These are phyloP conservation scores for Damaliscus lunatus DNA, from an alignment of 2,113 vertebrate genomes.

Conservation along the genomic window DNA sequence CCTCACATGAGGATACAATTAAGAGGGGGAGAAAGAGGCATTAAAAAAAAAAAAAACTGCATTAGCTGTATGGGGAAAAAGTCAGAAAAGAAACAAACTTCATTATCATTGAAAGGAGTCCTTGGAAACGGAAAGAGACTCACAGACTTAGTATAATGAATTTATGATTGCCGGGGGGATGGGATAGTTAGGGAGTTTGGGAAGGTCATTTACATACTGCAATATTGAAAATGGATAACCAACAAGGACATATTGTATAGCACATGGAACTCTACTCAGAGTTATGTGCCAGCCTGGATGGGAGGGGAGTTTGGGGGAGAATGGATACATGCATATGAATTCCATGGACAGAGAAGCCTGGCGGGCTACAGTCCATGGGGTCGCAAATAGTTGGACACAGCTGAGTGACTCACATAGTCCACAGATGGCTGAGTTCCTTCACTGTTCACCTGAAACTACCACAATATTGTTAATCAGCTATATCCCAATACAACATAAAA, in stretches of 20 bases:
- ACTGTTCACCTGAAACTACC: neutral
- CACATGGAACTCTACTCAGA: neutral
- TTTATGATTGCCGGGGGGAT: neutral
- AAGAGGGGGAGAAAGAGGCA: accelerated
- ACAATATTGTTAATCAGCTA: neutral
- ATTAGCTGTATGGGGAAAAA: neutral
- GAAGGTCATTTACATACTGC: neutral
- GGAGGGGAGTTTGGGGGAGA: neutral
- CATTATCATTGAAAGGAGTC: neutral
- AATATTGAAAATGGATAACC: neutral
- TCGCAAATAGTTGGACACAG: neutral
- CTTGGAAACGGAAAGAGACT: neutral
- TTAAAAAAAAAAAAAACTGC: neutral
- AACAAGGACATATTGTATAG: neutral
- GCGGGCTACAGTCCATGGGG: neutral
- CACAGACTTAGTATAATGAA: neutral
- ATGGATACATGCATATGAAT: neutral
- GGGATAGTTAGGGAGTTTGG: neutral
- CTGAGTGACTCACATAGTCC: neutral
- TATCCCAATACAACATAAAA: neutral
- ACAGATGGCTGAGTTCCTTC: neutral
- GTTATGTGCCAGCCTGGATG: neutral
- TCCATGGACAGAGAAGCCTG: neutral
- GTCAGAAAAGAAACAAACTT: neutral
- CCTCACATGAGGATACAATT: neutral